Conservation (phyloP, 2,888 invertebrate genomes). For the Nebria salina region DNA sequence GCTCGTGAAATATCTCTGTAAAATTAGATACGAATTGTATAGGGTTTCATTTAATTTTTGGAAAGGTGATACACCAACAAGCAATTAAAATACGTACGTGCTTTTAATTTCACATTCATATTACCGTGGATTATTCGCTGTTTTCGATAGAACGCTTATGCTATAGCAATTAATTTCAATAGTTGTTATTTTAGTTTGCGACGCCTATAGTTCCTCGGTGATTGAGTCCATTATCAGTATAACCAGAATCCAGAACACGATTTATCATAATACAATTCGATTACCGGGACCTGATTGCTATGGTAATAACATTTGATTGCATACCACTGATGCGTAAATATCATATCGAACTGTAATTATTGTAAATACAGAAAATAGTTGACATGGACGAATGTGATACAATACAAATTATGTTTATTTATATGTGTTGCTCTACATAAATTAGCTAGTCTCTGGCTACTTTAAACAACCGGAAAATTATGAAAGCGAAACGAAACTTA, state of each 20-base stretch:
- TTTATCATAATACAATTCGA: not conserved
- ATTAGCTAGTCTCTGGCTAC: no score
- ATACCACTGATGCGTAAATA: not conserved
- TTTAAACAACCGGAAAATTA: no score
- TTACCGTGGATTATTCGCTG: not conserved
- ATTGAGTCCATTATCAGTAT: not conserved
- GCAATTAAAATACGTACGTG: not conserved
- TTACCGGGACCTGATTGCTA: not conserved
- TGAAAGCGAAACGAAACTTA: no score
- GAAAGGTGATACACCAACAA: not conserved
- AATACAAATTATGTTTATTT: not conserved
- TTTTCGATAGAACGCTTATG: not conserved
- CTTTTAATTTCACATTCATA: not conserved
- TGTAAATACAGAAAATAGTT: not conserved
- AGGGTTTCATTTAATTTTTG: not conserved
- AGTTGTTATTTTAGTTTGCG: not conserved
- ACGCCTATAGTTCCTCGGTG: not conserved
- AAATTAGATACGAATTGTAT: not conserved
- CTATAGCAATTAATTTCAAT: not conserved
- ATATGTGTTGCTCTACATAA: not conserved
- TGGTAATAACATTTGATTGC: not conserved
- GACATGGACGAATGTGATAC: not conserved
- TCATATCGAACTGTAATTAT: not conserved
- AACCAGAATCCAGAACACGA: not conserved
- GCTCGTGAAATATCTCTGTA: no score